Evolutionary conservation across 2,797 vertebrate species (phyloP), one percentile per base, ranked within the genome.

Genomic region (Chelon auratus): DNA sequence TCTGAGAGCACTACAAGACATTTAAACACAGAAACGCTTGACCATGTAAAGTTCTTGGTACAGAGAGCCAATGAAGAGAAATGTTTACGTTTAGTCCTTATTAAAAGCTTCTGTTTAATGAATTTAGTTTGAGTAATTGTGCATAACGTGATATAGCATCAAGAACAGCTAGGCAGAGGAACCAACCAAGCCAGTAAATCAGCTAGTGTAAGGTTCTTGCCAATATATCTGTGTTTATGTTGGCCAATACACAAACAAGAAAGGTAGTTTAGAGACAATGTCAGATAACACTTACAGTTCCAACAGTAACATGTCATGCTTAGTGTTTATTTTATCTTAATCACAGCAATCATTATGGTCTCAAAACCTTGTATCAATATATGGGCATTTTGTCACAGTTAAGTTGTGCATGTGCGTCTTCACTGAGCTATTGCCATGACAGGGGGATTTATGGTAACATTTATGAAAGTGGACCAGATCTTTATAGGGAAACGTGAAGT

Each of bases 21-120:
- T 64, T 45, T 36, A 50, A 40, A 52, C 43, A 37, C 48, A 56
- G 57, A 62, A n/a, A 10, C 36, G 14, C 26, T 40, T 45, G n/a
- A 36, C 37, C 36, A 33, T 11, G 15, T 59, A 26, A 26, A 14
- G 18, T 47, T 26, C 10, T 39, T 26, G 43, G 20, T 26, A 18
- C 37, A 42, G 48, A 37, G 50, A 53, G 36, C 14, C 42, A 57
- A 11, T 20, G 5, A 37, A 26, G 15, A n/a, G 26, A 10, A 55
- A 24, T 43, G 9, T 26, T 17, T 54, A 5, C 20, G 6, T 60
- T 60, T 6, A 57, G 30, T 10, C 26, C 60, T 69, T 53, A 6
- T 48, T 18, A 15, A 13, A 43, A 43, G 39, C 39, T n/a, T 45
- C 17, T 7, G 43, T n/a, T 48, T 10, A 10, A 18, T 9, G 3